A percentile compares a stretch with the other conserved stretches of the same genome.
These are phyloP conservation scores for Syngnathus typhle DNA, from an alignment of 2,113 vertebrate genomes.

Conservation along the genomic window DNA sequence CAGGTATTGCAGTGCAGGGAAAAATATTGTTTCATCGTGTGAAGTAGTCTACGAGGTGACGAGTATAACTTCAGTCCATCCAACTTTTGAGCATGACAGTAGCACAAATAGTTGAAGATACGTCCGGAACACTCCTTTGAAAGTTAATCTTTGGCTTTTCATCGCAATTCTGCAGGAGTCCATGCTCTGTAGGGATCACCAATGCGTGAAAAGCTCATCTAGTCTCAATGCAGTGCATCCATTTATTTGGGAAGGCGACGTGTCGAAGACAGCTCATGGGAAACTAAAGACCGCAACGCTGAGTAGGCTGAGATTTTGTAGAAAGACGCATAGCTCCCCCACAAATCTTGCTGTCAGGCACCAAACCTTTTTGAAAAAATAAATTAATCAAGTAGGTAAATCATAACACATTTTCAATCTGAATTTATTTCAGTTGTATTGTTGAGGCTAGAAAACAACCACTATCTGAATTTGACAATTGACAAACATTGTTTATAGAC, in stretches of 20 bases:
- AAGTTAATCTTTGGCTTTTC: slow-evolving; percentile 18
- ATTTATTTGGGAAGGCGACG: not conserved
- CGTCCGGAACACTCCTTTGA: slow-evolving; percentile 10
- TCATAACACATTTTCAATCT: not conserved
- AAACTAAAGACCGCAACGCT: slow-evolving; percentile 28
- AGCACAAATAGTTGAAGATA: slow-evolving; percentile 12
- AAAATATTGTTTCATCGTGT: slow-evolving; percentile 39
- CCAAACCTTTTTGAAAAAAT: slow-evolving; percentile 42
- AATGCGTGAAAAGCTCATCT: slow-evolving; percentile 28
- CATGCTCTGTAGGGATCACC: slow-evolving; percentile 23
- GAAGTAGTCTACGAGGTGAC: slow-evolving; percentile 37
- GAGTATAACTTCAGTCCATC: slow-evolving; percentile 41
- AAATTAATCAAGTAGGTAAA: not conserved
- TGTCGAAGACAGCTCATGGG: slow-evolving; percentile 24
- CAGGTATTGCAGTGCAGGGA: slow-evolving; percentile 52
- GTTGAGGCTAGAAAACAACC: not conserved
- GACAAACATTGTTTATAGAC: not conserved
- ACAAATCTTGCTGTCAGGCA: slow-evolving; percentile 22
- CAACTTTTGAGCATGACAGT: slow-evolving; percentile 18
- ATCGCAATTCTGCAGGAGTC: slow-evolving; percentile 23
- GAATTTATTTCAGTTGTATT: not conserved
- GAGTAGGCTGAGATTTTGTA: slow-evolving; percentile 52
- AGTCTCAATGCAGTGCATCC: slow-evolving; percentile 6
- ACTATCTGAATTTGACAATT: not conserved
- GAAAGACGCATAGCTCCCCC: slow-evolving; percentile 60